Conservation (phyloP, 1,140 invertebrate genomes). For the Mizuhopecten yessoensis region DNA sequence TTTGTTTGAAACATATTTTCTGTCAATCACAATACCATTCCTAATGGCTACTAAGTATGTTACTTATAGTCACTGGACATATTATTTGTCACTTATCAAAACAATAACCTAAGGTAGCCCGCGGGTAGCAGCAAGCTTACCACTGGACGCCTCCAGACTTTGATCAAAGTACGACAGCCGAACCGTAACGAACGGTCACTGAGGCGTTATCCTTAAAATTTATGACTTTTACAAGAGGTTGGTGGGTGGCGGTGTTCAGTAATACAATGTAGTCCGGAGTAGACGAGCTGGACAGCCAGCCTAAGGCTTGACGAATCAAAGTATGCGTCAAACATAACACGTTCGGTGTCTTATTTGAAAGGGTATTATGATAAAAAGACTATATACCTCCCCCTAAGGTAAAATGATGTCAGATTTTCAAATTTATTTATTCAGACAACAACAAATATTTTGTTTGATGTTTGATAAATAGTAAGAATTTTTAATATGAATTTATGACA, state of each 20-base stretch:
- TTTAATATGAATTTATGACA: neutral
- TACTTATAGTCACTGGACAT: neutral
- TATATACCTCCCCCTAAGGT: neutral
- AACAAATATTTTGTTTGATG: neutral
- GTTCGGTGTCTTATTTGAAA: neutral
- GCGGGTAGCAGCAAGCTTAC: neutral
- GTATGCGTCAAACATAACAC: neutral
- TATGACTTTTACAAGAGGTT: neutral
- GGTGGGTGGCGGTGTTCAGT: neutral
- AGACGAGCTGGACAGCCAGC: neutral
- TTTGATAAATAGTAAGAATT: neutral
- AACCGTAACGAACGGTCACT: neutral
- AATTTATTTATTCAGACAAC: neutral
- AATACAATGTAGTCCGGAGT: neutral
- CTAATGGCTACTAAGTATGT: neutral
- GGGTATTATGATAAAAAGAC: neutral
- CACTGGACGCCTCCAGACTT: neutral
- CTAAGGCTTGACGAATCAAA: neutral
- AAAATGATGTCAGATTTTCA: neutral
- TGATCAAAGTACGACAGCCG: constrained; percentile 22
- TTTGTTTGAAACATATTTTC: neutral
- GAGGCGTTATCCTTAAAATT: neutral
- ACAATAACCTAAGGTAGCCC: neutral
- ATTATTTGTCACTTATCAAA: neutral
- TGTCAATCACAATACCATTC: neutral